phyloP scores from a whole-genome alignment of 2,888 invertebrate genomes.

The Machimus atricapillus region DNA sequence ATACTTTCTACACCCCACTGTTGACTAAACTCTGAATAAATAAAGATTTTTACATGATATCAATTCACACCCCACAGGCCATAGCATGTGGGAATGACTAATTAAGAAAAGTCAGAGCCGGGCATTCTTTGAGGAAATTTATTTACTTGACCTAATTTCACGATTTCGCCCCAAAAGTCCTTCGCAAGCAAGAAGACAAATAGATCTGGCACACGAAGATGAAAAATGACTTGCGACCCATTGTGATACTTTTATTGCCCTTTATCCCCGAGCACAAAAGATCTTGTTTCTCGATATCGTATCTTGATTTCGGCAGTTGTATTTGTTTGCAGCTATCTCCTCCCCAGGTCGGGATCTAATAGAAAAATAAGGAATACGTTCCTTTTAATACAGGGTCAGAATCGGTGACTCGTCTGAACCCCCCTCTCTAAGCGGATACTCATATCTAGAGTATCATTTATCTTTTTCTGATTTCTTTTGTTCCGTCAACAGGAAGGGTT shows the following conservation, averaged over 20 bases:
- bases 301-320: conserved; percentile 46
- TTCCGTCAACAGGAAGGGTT: conserved; percentile 42
- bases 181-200: conserved; percentile 21
- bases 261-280: conserved; percentile 32
- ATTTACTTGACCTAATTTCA: conserved; percentile 51
- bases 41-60: background rate
- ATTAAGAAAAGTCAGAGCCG: conserved; percentile 23
- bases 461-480: conserved; percentile 44
- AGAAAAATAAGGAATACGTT: conserved; percentile 10
- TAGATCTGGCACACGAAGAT: conserved; percentile 24
- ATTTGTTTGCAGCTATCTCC: conserved; percentile 39
- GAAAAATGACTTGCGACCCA: conserved; percentile 44
- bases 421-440: conserved; percentile 7
- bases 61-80: conserved; percentile 1
- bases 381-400: background rate
- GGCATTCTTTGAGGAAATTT: conserved; percentile 43
- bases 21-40: background rate
- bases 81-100: background rate
- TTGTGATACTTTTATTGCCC: conserved; percentile 40
- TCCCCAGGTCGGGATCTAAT: background rate
- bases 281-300: conserved; percentile 43
- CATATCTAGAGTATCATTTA: conserved; percentile 45
- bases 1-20: background rate
- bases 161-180: background rate
- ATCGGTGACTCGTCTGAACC: background rate